Evolutionary conservation across 1,140 invertebrate genomes (phyloP).

Genomic region (Tetramorium parvispinum): DNA sequence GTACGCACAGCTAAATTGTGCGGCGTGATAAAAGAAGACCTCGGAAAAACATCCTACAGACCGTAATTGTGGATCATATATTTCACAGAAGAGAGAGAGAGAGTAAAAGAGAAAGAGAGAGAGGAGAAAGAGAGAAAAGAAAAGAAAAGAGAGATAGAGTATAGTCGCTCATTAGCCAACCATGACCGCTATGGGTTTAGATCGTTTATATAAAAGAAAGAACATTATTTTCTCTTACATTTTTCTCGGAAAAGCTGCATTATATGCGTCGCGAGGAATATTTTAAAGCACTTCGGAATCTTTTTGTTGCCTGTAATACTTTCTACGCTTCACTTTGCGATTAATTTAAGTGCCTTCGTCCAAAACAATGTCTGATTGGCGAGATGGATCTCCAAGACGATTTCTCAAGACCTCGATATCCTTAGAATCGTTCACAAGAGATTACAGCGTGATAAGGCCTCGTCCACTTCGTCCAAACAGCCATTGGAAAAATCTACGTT

Average conservation of each 20-base stretch:
- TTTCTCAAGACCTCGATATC: neutral
- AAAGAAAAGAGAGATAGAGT: too few species aligned
- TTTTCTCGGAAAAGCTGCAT: neutral
- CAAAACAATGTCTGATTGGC: neutral
- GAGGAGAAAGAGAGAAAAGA: neutral
- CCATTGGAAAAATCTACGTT: neutral
- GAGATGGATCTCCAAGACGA: neutral
- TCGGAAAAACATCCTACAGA: constrained; percentile 5
- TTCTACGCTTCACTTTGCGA: neutral
- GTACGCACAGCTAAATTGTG: constrained; percentile 23
- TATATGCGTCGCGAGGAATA: neutral
- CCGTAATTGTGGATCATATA: neutral
- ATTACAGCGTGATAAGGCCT: neutral
- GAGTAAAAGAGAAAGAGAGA: neutral
- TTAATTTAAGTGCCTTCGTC: neutral
- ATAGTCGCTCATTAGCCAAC: neutral
- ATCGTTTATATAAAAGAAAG: constrained; percentile 7
- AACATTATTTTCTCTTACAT: neutral
- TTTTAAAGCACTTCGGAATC: neutral
- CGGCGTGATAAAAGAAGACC: constrained; percentile 17
- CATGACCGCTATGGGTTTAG: neutral
- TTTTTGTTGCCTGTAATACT: neutral
- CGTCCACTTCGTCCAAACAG: neutral
- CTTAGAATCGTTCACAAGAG: neutral
- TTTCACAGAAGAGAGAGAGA: neutral